Percentiles rank a stretch among this genome's conserved stretches.
Evolutionary conservation across 2,113 vertebrate species (phyloP).

Genomic region (Rhodinocichla rosea): DNA sequence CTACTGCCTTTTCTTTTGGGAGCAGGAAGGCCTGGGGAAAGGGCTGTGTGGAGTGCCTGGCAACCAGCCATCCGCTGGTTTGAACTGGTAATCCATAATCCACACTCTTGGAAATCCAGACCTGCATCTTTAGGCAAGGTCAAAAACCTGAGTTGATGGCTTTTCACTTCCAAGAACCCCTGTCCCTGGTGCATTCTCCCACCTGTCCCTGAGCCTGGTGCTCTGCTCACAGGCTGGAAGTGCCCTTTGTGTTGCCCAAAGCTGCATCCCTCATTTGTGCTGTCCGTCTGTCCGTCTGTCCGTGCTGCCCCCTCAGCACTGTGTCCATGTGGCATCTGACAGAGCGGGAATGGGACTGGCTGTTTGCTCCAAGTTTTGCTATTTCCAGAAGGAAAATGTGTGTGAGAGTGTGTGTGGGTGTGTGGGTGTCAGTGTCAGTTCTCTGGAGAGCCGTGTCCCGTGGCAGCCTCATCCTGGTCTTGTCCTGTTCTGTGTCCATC

Average conservation of each 20-base stretch:
- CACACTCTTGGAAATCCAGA: not conserved
- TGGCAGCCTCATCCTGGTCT: not conserved
- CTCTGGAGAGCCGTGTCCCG: rapidly evolving
- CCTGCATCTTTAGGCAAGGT: not conserved
- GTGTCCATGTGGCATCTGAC: rapidly evolving
- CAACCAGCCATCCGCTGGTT: not conserved
- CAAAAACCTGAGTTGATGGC: not conserved
- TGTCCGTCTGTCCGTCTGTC: rapidly evolving
- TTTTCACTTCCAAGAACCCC: not conserved
- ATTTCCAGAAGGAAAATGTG: not conserved
- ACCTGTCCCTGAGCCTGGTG: rapidly evolving
- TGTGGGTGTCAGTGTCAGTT: not conserved
- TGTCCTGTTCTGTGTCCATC: not conserved
- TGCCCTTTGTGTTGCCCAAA: not conserved
- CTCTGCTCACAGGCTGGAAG: not conserved
- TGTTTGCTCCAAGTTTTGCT: not conserved
- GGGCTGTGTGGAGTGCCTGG: not conserved
- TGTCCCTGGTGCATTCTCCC: not conserved
- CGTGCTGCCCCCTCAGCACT: not conserved
- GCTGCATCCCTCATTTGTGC: not conserved
- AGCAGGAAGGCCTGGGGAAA: not conserved
- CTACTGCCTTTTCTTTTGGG: not conserved
- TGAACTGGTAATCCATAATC: not conserved
- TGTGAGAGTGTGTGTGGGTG: not conserved
- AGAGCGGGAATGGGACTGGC: rapidly evolving